Percentiles rank a stretch among this genome's conserved stretches.
phyloP scores from a whole-genome alignment of 2,888 invertebrate species.

The Ophion ellenae region DNA sequence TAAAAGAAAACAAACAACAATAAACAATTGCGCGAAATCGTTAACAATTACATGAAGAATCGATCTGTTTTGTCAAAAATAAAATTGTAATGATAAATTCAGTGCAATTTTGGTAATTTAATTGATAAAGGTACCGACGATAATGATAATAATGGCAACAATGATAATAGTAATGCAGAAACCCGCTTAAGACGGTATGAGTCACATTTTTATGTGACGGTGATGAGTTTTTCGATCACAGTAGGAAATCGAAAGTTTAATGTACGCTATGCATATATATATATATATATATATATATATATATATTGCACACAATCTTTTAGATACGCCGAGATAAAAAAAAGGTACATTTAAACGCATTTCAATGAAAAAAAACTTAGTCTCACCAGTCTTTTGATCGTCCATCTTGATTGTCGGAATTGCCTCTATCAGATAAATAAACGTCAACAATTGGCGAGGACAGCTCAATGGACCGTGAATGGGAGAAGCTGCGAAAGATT shows the following conservation, averaged over 20 bases:
- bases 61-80: neutral
- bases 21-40: neutral
- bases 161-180: constrained; percentile 24
- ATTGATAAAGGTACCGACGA: neutral
- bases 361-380: neutral
- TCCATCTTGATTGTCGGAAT: constrained; percentile 56
- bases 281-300: neutral
- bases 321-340: constrained; percentile 10
- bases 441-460: constrained; percentile 3
- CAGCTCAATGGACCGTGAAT: neutral
- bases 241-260: constrained; percentile 43
- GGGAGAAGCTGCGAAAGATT: constrained; percentile 16
- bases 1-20: constrained; percentile 19
- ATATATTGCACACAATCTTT: neutral
- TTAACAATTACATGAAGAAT: neutral
- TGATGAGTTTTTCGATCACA: constrained; percentile 51
- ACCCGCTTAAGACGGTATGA: constrained; percentile 40
- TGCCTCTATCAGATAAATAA: constrained; percentile 5
- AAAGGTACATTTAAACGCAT: constrained; percentile 10
- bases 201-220: constrained; percentile 49
- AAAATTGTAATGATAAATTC: neutral
- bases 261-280: constrained; percentile 15
- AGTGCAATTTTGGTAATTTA: neutral
- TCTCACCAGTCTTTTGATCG: constrained; percentile 63
- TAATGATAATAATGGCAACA: neutral